These are phyloP conservation scores for Coracopsis vasa DNA, from an alignment of 2,113 vertebrate species.

Conservation along the genomic window DNA sequence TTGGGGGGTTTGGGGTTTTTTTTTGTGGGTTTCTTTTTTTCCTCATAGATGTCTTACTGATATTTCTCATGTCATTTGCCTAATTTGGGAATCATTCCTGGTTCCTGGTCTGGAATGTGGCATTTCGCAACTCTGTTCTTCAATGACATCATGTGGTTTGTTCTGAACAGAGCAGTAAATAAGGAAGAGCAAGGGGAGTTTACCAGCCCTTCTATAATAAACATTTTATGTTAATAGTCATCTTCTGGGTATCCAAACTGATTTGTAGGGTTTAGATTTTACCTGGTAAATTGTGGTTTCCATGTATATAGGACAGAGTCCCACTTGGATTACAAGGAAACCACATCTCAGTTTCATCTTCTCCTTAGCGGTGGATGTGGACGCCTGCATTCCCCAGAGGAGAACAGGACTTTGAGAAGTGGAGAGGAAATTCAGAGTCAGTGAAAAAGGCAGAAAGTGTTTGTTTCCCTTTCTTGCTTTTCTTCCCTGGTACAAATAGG, in stretches of 20 bases:
- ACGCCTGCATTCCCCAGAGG: not conserved
- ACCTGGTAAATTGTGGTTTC: not conserved
- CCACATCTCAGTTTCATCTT: not conserved
- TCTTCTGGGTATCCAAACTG: not conserved
- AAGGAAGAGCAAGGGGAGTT: not conserved
- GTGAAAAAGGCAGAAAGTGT: not conserved
- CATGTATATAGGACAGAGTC: not conserved
- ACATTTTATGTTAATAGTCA: not conserved
- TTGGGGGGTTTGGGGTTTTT: not conserved
- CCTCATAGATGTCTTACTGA: not conserved
- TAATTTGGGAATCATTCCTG: conserved; percentile 61
- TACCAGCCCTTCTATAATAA: not conserved
- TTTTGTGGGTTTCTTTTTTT: not conserved
- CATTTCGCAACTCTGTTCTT: conserved; percentile 51
- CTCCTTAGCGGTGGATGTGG: not conserved
- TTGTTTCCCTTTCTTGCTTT: not conserved
- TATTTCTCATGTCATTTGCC: conserved; percentile 42
- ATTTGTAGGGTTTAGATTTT: not conserved
- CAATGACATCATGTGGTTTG: conserved; percentile 43
- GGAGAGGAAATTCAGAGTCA: not conserved
- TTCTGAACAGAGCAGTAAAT: conserved; percentile 5
- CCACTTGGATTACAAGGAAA: not conserved
- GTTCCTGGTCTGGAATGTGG: conserved; percentile 30
- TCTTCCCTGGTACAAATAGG: not conserved
- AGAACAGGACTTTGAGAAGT: not conserved